A percentile compares a stretch with the other conserved stretches of the same genome.
Conservation (phyloP, 2,797 vertebrate species). For the Acanthurus lineatus region DNA sequence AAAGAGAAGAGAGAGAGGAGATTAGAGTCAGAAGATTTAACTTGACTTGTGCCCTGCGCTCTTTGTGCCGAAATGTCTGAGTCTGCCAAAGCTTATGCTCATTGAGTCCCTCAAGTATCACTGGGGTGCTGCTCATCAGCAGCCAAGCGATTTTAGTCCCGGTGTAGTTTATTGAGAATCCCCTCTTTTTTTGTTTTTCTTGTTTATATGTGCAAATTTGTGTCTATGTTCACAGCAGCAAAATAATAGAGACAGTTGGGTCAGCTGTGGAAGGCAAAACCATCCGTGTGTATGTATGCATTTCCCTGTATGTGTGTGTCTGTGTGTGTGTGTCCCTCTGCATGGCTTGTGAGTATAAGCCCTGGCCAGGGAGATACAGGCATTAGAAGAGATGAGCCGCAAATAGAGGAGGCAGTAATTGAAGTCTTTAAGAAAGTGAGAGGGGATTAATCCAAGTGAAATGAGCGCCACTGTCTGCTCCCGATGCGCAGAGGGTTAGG, state of each 20-base stretch:
- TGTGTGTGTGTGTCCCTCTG: constrained; percentile 35
- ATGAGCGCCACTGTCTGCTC: constrained; percentile 81
- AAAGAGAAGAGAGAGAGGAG: constrained; percentile 57
- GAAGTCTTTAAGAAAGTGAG: constrained; percentile 87
- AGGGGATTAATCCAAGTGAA: constrained; percentile 83
- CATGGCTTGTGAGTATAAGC: constrained; percentile 73
- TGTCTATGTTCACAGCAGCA: constrained; percentile 22
- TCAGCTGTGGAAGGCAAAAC: constrained; percentile 48
- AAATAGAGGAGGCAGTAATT: constrained; percentile 86
- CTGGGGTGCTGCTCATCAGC: constrained; percentile 61
- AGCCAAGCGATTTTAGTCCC: constrained; percentile 37
- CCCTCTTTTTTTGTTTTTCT: constrained; percentile 23
- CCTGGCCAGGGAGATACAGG: constrained; percentile 81
- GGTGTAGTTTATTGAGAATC: constrained; percentile 48
- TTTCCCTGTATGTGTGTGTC: constrained; percentile 24
- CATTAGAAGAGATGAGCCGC: constrained; percentile 84
- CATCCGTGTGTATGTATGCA: constrained; percentile 26
- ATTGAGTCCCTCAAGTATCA: constrained; percentile 52
- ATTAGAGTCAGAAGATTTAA: constrained; percentile 73
- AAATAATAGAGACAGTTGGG: constrained; percentile 40
- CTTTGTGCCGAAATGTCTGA: constrained; percentile 76
- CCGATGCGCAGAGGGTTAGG: constrained; percentile 60
- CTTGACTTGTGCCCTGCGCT: constrained; percentile 74
- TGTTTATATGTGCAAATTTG: constrained; percentile 26
- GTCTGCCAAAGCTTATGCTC: constrained; percentile 76